Base-by-base conservation (phyloP, 2,113 vertebrate species). In the Struthio camelus region DNA sequence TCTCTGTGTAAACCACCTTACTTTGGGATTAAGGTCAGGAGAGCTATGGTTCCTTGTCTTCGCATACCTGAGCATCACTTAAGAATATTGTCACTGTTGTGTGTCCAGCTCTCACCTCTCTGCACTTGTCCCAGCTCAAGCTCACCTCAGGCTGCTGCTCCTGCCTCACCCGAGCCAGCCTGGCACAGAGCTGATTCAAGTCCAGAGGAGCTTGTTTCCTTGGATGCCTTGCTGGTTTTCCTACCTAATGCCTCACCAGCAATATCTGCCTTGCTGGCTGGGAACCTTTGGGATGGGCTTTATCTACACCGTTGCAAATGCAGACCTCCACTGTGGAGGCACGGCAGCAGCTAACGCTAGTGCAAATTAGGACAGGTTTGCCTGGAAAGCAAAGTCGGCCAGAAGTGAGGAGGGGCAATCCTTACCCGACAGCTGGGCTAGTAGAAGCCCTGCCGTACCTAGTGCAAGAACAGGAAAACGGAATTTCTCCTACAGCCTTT, bases 331-430 rank as follows among this genome's bases (percentile, higher is more conserved):
- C 6, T 0, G 4, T 2, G 34, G 54, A 28, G 58, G 40, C 58
- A 23, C 10, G 19, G 69, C 51, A 2, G 36, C 1, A 22, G 22
- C 80, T 46, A 36, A 46, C 36, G 17, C 51, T 46, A 19, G 32
- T 36, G 44, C 28, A 6, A n/a, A 6, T 1, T 0, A 11, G 28
- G 22, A 0, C 20, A 65, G 66, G 36, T 20, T n/a, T 30, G 58
- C 19, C 27, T 59, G 58, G 58, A 59, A 59, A 20, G 19, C 58
- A 25, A 53, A 13, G 12, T 15, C 25, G 1, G 36, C 30, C 67
- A 20, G 54, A 25, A 40, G 0, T 7, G 36, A 58, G 42, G 32
- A 58, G 86, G 34, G 53, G 50, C 2, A 4, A 16, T 79, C 54
- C 66, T 70, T 44, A 11, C 66, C 28, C 82, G 36, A 27, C 86